phyloP scores from a whole-genome alignment of 2,797 vertebrate genomes.

The Cuculus canorus region DNA sequence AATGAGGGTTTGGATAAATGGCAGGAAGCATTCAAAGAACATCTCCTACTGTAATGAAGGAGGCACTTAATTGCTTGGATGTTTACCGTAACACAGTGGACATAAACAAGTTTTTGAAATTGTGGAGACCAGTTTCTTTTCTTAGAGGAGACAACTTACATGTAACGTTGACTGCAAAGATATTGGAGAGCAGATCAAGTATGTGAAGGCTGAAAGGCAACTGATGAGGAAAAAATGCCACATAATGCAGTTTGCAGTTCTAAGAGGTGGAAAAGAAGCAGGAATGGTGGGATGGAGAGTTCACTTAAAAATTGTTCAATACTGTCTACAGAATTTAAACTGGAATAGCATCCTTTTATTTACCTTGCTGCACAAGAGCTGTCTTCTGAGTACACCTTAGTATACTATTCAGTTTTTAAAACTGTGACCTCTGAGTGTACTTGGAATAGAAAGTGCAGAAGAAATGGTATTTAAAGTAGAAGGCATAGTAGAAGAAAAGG shows the following conservation, averaged over 20 bases:
- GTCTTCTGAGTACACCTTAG: not conserved
- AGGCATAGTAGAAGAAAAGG: not conserved
- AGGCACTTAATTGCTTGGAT: not conserved
- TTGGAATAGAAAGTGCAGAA: not conserved
- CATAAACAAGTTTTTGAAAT: not conserved
- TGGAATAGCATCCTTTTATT: not conserved
- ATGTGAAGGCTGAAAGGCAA: not conserved
- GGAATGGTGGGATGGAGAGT: not conserved
- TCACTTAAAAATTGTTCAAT: not conserved
- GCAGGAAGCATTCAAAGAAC: not conserved
- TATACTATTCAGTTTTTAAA: not conserved
- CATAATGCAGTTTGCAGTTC: not conserved
- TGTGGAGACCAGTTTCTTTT: not conserved
- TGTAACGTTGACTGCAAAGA: not conserved
- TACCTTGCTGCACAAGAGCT: not conserved
- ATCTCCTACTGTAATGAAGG: not conserved
- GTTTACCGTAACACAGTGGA: not conserved
- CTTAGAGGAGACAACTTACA: not conserved
- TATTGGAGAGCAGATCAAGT: not conserved
- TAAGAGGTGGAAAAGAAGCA: not conserved
- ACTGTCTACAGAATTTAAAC: not conserved
- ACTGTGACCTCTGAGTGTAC: not conserved
- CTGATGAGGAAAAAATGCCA: rapidly evolving
- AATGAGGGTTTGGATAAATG: not conserved
- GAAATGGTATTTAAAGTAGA: not conserved